Base-by-base conservation (phyloP, 2,888 invertebrate species). In the Hydraecia micacea region DNA sequence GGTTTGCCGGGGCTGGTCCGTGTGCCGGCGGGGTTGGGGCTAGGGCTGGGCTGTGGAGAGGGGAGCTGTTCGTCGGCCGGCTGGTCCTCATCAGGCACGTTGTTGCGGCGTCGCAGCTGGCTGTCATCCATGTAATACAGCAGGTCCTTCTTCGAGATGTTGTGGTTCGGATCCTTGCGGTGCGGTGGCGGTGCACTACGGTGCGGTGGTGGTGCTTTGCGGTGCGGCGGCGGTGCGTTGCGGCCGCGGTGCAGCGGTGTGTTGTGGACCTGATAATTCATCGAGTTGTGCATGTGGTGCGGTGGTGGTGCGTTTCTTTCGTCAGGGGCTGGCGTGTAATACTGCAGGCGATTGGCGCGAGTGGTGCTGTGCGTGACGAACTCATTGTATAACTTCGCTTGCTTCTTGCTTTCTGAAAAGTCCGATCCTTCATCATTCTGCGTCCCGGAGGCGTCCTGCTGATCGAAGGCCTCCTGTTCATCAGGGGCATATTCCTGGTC, bases 101-200 rank as follows among this genome's bases (percentile, higher is more conserved):
- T 21, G 18, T 80, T 79, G 21, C 66, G 79, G 15, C 83, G 88
- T 18, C 77, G 75, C 69, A 91, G 65, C 6, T 73, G 83, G 13
- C 73, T 77, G 25, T 91, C 90, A 66, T 91, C 89, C 46, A 91
- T 52, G 80, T 93, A 91, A 71, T 91, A 92, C 8, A 91, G 75
- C 52, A 92, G 71, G 67, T 93, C 93, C 7, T 87, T 89, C 49
- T 89, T 86, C 21, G 82, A 76, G 9, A 88, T 79, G 21, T n/a
- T 69, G 73, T 73, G 73, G 25, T 52, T 68, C 49, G 32, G 62
- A 18, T 21, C 32, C 8, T 25, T 32, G 39, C 28, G 74, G 52
- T 52, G 39, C 9, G 15, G 13, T 32, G 68, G 73, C 36, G n/a
- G n/a, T 49, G n/a, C 36, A 6, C 21, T 36, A 1, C 8, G n/a